These are phyloP conservation scores for Lindbergichthys nudifrons DNA, from an alignment of 2,797 vertebrate species.

Conservation along the genomic window DNA sequence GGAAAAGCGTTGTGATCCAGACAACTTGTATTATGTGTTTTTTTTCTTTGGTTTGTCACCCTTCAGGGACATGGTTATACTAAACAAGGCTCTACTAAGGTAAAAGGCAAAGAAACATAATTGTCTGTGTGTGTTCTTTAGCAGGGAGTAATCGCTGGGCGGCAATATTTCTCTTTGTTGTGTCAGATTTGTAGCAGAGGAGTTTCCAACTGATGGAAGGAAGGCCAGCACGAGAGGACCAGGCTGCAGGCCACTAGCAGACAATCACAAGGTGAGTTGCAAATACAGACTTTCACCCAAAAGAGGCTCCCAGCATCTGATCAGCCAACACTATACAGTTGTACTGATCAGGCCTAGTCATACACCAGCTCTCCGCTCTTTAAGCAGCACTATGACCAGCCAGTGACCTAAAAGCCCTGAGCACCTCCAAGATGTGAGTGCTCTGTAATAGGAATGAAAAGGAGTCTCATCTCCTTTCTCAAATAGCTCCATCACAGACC, in stretches of 20 bases:
- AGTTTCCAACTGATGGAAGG: slow-evolving; percentile 22
- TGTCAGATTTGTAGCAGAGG: slow-evolving; percentile 3
- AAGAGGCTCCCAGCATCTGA: slow-evolving; percentile 19
- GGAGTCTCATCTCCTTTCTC: slow-evolving; percentile 50
- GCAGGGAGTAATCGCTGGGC: neutral
- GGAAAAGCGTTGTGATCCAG: neutral
- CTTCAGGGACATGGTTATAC: too few species aligned
- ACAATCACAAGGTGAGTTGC: slow-evolving; percentile 12
- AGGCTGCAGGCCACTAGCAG: slow-evolving; percentile 31
- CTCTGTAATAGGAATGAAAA: slow-evolving; percentile 53
- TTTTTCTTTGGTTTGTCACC: neutral
- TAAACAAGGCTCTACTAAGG: neutral
- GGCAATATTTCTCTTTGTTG: too few species aligned
- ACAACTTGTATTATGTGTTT: neutral
- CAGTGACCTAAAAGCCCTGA: slow-evolving; percentile 34
- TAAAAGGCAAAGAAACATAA: neutral
- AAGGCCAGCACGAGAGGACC: slow-evolving; percentile 24
- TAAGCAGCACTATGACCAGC: slow-evolving; percentile 54
- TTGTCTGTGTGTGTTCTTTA: neutral
- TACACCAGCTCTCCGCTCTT: slow-evolving; percentile 41
- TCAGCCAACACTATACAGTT: slow-evolving; percentile 24
- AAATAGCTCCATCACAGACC: slow-evolving; percentile 49
- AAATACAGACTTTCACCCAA: slow-evolving; percentile 19
- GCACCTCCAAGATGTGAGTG: slow-evolving; percentile 46
- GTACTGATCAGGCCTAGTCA: slow-evolving; percentile 47